Evolutionary conservation across 2,797 vertebrate genomes (phyloP), one percentile per base, ranked within the genome.

Genomic region (Mallotus villosus): DNA sequence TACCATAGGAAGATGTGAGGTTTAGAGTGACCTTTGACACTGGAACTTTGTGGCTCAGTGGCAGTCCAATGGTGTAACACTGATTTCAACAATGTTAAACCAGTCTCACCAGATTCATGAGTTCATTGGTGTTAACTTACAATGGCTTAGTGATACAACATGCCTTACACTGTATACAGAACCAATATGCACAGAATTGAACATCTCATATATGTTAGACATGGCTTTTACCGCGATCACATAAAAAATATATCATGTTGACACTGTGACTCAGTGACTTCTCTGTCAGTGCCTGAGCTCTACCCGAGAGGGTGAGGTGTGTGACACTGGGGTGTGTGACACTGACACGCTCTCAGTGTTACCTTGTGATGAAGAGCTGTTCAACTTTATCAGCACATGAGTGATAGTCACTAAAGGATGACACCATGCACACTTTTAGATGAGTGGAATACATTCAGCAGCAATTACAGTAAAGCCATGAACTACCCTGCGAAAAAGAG

Each of bases 351-450:
- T 58, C 2, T 55, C 32, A 63, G 16, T 63, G 29, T 63, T 17
- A 67, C 65, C 49, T 29, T 3, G 19, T 27, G 24, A 53, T 29
- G 64, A 67, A 51, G 46, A 55, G 65, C 8, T 55, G 65, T 55
- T 64, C 53, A 53, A 63, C 41, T 46, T 46, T 1, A 46, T 46
- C 41, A 46, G 12, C 41, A 46, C 41, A 46, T 46, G 41, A 46
- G 41, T 12, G 9, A 46, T 46, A 11, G 12, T 46, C 34, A 37
- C 8, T 37, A 37, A 37, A 37, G 34, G 34, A 3, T 12, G 11
- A 3, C 41, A 34, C 5, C 32, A 34, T 8, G 8, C 5, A 34
- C 32, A 46, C 2, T 3, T 46, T 12, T 8, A 46, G 41, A 46
- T 46, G 2, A 46, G 41, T 46, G 41, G 12, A 46, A 46, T 8